A percentile compares a stretch with the other conserved stretches of the same genome.
Evolutionary conservation across 2,113 vertebrate species (phyloP).

Genomic region (Hoplias malabaricus): DNA sequence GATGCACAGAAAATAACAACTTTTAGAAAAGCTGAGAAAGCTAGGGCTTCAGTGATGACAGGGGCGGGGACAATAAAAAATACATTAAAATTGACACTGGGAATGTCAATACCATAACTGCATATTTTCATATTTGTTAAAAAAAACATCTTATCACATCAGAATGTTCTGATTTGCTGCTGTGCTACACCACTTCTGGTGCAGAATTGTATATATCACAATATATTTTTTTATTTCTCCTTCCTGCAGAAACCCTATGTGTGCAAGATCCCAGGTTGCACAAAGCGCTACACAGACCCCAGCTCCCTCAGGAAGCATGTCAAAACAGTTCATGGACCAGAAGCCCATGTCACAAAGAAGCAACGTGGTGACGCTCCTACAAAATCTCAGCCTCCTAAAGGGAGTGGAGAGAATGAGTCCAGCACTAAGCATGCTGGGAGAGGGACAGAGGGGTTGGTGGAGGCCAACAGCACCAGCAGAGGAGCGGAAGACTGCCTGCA

Average conservation of each 20-base stretch:
- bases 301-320: constrained; percentile 98
- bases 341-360: constrained; percentile 96
- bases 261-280: constrained; percentile 95
- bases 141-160: too few species aligned
- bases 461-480: constrained; percentile 82
- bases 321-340: constrained; percentile 94
- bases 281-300: constrained; percentile 96
- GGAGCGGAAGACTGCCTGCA: constrained; percentile 83
- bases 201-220: too few species aligned
- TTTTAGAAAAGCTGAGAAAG: too few species aligned
- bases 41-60: too few species aligned
- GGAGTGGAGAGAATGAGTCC: constrained; percentile 84
- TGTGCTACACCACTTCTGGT: too few species aligned
- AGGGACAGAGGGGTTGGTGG: constrained; percentile 70
- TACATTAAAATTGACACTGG: too few species aligned
- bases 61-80: too few species aligned
- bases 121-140: too few species aligned
- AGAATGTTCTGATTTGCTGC: too few species aligned
- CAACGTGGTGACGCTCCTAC: constrained; percentile 85
- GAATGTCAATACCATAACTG: too few species aligned
- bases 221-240: neutral
- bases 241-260: constrained; percentile 91
- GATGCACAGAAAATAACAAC: too few species aligned
- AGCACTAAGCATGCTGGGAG: constrained; percentile 73
- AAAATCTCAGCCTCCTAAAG: constrained; percentile 77